phyloP scores from a whole-genome alignment of 2,113 vertebrate species.

The Leucoraja erinaceus region DNA sequence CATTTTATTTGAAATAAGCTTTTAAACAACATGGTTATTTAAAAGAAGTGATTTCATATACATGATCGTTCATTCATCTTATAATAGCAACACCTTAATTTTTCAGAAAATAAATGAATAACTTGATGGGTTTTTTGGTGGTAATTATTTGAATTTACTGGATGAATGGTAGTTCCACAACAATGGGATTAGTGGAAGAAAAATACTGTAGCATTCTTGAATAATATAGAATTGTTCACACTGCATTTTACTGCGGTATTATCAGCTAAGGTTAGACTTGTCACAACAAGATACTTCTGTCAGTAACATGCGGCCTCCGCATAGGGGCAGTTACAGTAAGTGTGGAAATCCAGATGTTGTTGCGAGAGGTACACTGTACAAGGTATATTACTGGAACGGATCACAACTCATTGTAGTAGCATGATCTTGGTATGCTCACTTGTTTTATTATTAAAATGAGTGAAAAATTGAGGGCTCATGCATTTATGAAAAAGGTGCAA shows the following conservation, averaged over 20 bases:
- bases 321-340: background rate
- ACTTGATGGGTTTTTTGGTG: background rate
- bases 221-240: background rate
- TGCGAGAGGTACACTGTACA: too few species aligned
- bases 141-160: background rate
- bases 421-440: background rate
- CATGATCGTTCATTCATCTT: background rate
- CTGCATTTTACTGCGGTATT: background rate
- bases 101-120: background rate
- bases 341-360: too few species aligned
- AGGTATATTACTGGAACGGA: too few species aligned
- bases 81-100: background rate
- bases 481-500: background rate
- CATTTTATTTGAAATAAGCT: background rate
- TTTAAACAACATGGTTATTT: background rate
- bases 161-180: background rate
- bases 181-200: background rate
- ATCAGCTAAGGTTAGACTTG: too few species aligned
- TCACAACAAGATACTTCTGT: background rate
- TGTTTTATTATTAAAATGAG: background rate
- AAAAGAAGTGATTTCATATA: background rate
- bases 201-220: background rate
- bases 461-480: background rate
- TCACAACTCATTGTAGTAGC: background rate
- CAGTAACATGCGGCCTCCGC: background rate